These are phyloP conservation scores for Rhagium mordax DNA, from an alignment of 2,888 invertebrate genomes.

Conservation along the genomic window DNA sequence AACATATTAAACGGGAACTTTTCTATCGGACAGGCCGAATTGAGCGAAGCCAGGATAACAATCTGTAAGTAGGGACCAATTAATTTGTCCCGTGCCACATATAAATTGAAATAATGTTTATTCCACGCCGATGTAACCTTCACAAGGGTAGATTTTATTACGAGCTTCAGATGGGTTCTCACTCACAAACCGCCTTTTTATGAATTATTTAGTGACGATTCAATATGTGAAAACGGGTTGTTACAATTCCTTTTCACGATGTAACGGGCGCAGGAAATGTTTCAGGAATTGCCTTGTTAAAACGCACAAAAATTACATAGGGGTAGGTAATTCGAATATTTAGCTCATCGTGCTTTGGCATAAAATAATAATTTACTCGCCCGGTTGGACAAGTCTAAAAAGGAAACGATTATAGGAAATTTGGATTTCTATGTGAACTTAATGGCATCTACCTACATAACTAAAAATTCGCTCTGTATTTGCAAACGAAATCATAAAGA, in stretches of 20 bases:
- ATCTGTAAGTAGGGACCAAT: slow-evolving; percentile 46
- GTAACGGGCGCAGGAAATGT: background rate
- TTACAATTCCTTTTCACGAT: background rate
- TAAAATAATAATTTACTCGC: too few relatives aligned
- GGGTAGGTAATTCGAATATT: background rate
- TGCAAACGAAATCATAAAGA: too few relatives aligned
- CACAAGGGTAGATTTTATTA: slow-evolving; percentile 13
- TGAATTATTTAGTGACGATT: slow-evolving; percentile 13
- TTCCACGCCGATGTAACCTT: slow-evolving; percentile 25
- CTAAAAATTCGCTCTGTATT: too few relatives aligned
- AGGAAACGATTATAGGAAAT: too few relatives aligned
- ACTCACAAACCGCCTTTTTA: background rate
- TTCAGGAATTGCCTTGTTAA: background rate
- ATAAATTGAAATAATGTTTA: slow-evolving; percentile 49
- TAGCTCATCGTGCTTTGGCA: too few relatives aligned
- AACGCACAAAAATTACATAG: background rate
- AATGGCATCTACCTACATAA: too few relatives aligned
- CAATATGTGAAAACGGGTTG: background rate
- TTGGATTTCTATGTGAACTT: too few relatives aligned
- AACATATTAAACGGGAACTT: background rate
- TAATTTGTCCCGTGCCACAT: slow-evolving; percentile 49
- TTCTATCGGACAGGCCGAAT: background rate
- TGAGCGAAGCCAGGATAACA: slow-evolving; percentile 7
- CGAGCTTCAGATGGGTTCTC: background rate
- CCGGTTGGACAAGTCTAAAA: too few relatives aligned